A percentile compares a stretch with the other conserved stretches of the same genome.
These are phyloP conservation scores for Mohoua ochrocephala DNA, from an alignment of 2,113 vertebrate species.

Conservation along the genomic window DNA sequence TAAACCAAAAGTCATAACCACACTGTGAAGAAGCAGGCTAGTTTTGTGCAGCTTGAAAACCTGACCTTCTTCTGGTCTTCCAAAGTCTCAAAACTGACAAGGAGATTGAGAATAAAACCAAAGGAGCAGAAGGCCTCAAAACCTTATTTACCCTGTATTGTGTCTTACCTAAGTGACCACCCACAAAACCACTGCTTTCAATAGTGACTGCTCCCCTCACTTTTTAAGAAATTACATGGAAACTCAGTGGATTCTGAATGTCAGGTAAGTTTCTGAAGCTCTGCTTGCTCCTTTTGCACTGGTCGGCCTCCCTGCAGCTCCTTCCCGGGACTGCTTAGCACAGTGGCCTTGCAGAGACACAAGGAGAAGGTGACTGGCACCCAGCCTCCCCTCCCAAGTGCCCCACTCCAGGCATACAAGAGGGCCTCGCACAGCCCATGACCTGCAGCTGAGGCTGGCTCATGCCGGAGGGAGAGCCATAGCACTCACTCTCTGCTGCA, in stretches of 20 bases:
- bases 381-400: accelerated
- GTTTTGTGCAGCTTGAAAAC: not conserved
- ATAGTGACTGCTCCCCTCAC: not conserved
- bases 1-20: not conserved
- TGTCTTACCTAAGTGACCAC: not conserved
- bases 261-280: not conserved
- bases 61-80: not conserved
- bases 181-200: accelerated
- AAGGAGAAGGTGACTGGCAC: not conserved
- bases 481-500: not conserved
- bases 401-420: accelerated
- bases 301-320: accelerated
- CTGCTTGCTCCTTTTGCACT: not conserved
- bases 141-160: not conserved
- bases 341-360: not conserved
- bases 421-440: accelerated
- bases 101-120: not conserved
- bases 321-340: accelerated
- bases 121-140: not conserved
- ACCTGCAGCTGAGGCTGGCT: not conserved
- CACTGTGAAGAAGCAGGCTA: not conserved
- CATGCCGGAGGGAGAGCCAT: accelerated
- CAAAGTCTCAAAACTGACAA: not conserved
- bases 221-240: not conserved
- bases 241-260: not conserved